Base-by-base conservation (phyloP, 2,888 invertebrate species). In the Dynastes grantii region DNA sequence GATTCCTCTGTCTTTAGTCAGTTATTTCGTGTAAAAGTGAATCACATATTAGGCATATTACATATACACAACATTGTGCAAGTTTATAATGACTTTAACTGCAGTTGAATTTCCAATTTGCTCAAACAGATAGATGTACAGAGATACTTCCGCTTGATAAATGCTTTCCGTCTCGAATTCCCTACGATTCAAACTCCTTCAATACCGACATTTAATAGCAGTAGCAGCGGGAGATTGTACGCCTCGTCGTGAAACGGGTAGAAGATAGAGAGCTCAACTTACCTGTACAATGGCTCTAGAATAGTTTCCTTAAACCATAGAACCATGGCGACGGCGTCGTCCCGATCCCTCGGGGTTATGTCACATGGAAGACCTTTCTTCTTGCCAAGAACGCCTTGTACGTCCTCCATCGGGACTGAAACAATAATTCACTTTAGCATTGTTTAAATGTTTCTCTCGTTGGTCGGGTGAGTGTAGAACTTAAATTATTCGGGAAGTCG, bases 301-400 rank as follows among this genome's bases (percentile, higher is more conserved):
- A 94, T 95, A 58, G 94, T 93, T 88, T 95, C 96, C 86, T 95
- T 95, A 89, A 96, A 96, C 96, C 96, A 96, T 53, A 96, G 91
- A 83, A 96, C 96, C 95, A 96, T 95, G 85, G 94, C 94, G 76
- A 96, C 95, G 37, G 94, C 93, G 89, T 96, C 96, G 85, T 95
- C 93, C 76, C 93, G 91, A 85, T 95, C 93, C 82, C 93, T 91
- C 8, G 96, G 94, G 83, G 93, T 92, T 83, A 97, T 96, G 89
- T 97, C 95, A 88, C 97, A 97, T 11, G 97, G 97, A 76, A 97
- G 90, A 81, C 95, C 93, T 27, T 95, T 95, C 87, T 95, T 95
- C 88, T 94, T 94, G 40, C 94, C 95, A 82, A 95, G 90, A 4
- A 96, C 96, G 37, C 96, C 96, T 87, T 94, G 93, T 80, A 96